These are phyloP conservation scores for Macaca mulatta DNA, from an alignment of 2,113 vertebrate genomes.

Conservation along the genomic window DNA sequence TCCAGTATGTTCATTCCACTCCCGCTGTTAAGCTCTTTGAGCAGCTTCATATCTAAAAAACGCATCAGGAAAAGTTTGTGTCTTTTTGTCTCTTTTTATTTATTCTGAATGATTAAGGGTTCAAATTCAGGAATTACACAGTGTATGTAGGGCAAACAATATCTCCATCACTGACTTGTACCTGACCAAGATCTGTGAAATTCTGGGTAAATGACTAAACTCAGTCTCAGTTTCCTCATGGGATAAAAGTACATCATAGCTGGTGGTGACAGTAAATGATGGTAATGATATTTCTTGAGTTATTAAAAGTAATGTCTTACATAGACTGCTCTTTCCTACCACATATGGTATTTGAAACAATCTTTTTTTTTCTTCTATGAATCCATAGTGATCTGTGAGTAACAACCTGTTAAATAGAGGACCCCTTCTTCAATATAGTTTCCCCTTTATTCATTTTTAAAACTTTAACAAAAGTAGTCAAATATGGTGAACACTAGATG, in stretches of 20 bases:
- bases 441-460: background rate
- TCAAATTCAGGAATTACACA: background rate
- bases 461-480: slow-evolving; percentile 23
- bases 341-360: background rate
- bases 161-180: background rate
- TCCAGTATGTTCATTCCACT: background rate
- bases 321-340: background rate
- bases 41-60: background rate
- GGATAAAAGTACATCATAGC: slow-evolving; percentile 1
- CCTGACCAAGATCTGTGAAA: background rate
- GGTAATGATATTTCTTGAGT: background rate
- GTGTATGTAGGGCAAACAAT: background rate
- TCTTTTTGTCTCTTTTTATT: background rate
- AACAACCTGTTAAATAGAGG: background rate
- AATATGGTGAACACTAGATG: slow-evolving; percentile 24
- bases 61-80: background rate
- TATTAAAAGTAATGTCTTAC: background rate
- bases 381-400: background rate
- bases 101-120: background rate
- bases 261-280: background rate
- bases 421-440: background rate
- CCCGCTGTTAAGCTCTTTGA: background rate
- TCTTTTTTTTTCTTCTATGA: background rate
- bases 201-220: background rate
- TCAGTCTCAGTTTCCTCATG: background rate